A percentile compares a stretch with the other conserved stretches of the same genome.
These are phyloP conservation scores for Heterotis niloticus DNA, from an alignment of 2,113 vertebrate species.

Conservation along the genomic window DNA sequence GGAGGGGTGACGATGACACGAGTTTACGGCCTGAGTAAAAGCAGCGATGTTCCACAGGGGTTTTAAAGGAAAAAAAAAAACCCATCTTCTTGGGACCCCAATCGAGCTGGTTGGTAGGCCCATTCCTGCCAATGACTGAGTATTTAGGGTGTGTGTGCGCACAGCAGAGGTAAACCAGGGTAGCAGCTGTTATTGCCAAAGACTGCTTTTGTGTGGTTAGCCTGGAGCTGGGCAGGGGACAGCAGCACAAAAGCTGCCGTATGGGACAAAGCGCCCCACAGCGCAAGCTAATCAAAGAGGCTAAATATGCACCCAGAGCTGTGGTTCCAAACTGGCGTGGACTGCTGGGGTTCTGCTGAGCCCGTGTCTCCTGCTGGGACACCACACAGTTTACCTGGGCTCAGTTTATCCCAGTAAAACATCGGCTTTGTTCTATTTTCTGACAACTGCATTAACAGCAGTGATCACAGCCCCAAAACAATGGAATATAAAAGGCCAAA, in stretches of 20 bases:
- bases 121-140: background rate
- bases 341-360: too few species aligned
- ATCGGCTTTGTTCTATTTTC: background rate
- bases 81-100: too few species aligned
- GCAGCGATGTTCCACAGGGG: too few species aligned
- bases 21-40: too few species aligned
- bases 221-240: background rate
- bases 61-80: too few species aligned
- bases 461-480: background rate
- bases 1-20: too few species aligned
- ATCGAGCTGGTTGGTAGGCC: background rate
- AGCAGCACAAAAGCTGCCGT: background rate
- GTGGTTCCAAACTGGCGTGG: background rate
- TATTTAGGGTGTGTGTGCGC: background rate
- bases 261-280: constrained; percentile 28
- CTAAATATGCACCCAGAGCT: constrained; percentile 32
- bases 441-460: background rate
- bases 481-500: background rate
- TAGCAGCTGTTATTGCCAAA: constrained; percentile 27
- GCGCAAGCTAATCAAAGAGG: constrained; percentile 33
- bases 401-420: background rate
- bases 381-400: background rate
- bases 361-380: too few species aligned
- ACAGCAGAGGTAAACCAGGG: background rate
- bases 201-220: constrained; percentile 25